These are phyloP conservation scores for Lamellibrachia satsuma DNA, from an alignment of 2,888 invertebrate species.

Conservation along the genomic window DNA sequence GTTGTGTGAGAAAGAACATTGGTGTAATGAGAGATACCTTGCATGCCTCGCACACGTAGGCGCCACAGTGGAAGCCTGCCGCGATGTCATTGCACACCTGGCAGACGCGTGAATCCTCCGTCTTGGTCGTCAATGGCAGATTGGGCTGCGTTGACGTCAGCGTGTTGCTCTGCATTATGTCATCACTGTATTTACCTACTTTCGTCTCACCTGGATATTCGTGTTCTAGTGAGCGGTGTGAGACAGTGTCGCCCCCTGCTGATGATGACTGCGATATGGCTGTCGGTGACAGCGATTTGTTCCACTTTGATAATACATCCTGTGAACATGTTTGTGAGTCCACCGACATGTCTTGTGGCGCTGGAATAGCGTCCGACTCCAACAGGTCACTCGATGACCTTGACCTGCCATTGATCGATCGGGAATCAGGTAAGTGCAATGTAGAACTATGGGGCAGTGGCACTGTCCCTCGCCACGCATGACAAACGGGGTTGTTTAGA, in stretches of 20 bases:
- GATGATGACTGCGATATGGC: not conserved
- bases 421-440: constrained; percentile 5
- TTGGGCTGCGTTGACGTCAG: not conserved
- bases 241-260: not conserved
- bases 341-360: not conserved
- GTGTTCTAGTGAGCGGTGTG: not conserved
- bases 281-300: not conserved
- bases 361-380: not conserved
- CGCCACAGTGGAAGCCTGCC: constrained; percentile 63
- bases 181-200: not conserved
- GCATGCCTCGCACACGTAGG: constrained; percentile 64
- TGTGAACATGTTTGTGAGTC: not conserved
- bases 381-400: constrained; percentile 12
- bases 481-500: not conserved
- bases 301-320: not conserved
- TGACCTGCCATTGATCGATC: not conserved
- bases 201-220: not conserved
- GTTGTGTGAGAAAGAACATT: not conserved
- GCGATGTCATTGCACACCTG: constrained; percentile 61
- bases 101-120: constrained; percentile 41
- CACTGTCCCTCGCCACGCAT: not conserved
- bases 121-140: not conserved
- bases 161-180: not conserved
- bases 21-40: constrained; percentile 50
- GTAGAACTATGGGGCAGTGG: not conserved